Percentiles rank a stretch among this genome's conserved stretches.
Evolutionary conservation across 2,113 vertebrate species (phyloP).

Genomic region (Dunckerocampus dactyliophorus): DNA sequence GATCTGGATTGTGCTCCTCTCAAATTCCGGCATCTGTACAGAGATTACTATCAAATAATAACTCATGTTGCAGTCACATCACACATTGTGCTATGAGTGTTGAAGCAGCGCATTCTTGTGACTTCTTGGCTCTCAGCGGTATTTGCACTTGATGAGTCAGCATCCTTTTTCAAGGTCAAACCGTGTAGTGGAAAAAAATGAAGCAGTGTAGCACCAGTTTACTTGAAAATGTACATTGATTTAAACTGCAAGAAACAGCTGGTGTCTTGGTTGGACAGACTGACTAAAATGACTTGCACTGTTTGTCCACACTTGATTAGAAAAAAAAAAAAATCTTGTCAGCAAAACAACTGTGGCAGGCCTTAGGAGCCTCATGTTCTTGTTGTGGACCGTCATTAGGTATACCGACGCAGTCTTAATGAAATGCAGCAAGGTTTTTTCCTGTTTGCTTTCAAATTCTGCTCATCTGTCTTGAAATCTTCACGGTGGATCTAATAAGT

Average conservation of each 20-base stretch:
- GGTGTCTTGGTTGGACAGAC: slow-evolving; percentile 46
- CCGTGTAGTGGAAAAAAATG: slow-evolving; percentile 25
- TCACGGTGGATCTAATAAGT: neutral
- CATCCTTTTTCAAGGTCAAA: slow-evolving; percentile 64
- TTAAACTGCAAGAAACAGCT: slow-evolving; percentile 7
- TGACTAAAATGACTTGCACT: slow-evolving; percentile 34
- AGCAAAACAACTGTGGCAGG: slow-evolving; percentile 40
- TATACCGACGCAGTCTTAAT: neutral
- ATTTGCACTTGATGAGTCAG: slow-evolving; percentile 59
- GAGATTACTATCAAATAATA: neutral
- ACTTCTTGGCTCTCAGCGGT: slow-evolving; percentile 36
- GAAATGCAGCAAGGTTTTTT: neutral
- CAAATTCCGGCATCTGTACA: neutral
- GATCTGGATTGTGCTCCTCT: neutral
- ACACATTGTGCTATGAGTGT: neutral
- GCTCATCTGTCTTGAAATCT: slow-evolving; percentile 6
- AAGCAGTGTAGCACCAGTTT: slow-evolving; percentile 25
- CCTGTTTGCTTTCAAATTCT: neutral
- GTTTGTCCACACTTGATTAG: slow-evolving; percentile 40
- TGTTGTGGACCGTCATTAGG: neutral
- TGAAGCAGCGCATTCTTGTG: slow-evolving; percentile 27
- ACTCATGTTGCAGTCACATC: slow-evolving; percentile 2
- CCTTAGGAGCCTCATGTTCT: neutral
- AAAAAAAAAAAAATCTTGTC: slow-evolving; percentile 49
- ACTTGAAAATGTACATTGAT: slow-evolving; percentile 23